Percentiles rank a stretch among this genome's conserved stretches.
phyloP scores from a whole-genome alignment of 2,113 vertebrate species.

The Myotis brandtii region DNA sequence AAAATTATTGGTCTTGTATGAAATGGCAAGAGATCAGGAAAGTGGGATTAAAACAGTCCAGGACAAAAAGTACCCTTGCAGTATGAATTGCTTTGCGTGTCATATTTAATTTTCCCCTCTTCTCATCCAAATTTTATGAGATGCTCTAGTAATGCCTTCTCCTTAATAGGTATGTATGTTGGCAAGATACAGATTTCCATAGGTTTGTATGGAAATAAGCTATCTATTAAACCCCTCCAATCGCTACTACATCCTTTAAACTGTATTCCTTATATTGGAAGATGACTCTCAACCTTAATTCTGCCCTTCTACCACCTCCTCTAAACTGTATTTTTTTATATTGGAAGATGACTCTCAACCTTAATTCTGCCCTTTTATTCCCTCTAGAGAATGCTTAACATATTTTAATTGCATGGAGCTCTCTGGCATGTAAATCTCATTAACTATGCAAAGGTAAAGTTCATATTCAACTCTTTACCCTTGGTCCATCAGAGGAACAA shows the following conservation, averaged over 20 bases:
- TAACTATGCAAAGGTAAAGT: background rate
- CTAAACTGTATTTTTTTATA: background rate
- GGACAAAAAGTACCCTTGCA: background rate
- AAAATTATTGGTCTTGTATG: constrained; percentile 35
- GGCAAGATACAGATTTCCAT: constrained; percentile 59
- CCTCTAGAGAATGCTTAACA: background rate
- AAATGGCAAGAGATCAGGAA: constrained; percentile 42
- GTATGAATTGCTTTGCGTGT: constrained; percentile 32
- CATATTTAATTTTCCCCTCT: constrained; percentile 6
- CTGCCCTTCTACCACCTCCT: background rate
- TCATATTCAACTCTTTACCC: background rate
- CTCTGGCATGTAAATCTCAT: background rate
- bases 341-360: background rate
- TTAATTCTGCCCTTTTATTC: constrained; percentile 25
- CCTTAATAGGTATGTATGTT: background rate
- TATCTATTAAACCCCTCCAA: constrained; percentile 4
- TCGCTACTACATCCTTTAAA: background rate
- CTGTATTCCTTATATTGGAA: background rate
- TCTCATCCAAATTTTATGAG: background rate
- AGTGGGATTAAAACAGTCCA: background rate
- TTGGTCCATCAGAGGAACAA: background rate
- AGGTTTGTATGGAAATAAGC: constrained; percentile 60
- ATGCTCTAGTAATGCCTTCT: constrained; percentile 50
- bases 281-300: background rate
- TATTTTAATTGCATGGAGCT: background rate